Conservation (phyloP, 1,140 invertebrate species). For the Eumaeus atala region DNA sequence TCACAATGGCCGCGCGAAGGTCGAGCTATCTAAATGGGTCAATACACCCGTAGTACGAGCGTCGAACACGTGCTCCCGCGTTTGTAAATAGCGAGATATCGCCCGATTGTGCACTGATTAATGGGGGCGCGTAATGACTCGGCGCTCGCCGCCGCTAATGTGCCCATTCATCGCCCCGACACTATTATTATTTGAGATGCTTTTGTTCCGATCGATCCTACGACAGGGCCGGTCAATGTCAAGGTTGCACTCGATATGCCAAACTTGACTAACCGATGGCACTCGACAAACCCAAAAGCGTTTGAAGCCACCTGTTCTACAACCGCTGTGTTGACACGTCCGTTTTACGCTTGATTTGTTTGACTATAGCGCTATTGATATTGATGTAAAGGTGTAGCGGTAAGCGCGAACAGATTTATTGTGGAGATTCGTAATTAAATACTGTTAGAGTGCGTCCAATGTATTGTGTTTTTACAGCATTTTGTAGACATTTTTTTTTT, state of each 20-base stretch:
- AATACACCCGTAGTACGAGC: slow-evolving; percentile 71
- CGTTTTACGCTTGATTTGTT: too few relatives aligned
- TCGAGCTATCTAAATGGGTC: slow-evolving; percentile 74
- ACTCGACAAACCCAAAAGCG: too few relatives aligned
- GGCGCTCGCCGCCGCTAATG: slow-evolving; percentile 54
- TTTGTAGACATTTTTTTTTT: too few relatives aligned
- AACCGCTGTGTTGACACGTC: too few relatives aligned
- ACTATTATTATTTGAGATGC: slow-evolving; percentile 70
- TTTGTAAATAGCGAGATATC: slow-evolving; percentile 73
- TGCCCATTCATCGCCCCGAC: slow-evolving; percentile 65
- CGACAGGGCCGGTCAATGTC: slow-evolving; percentile 61
- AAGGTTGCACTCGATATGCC: slow-evolving; percentile 60
- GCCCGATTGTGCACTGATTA: slow-evolving; percentile 73
- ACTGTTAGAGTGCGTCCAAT: too few relatives aligned
- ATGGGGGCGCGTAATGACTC: slow-evolving; percentile 69
- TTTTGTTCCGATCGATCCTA: slow-evolving; percentile 63
- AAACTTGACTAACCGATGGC: background rate
- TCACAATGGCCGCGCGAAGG: slow-evolving; percentile 72
- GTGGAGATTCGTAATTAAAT: too few relatives aligned
- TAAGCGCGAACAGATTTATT: too few relatives aligned
- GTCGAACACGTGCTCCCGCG: slow-evolving; percentile 68
- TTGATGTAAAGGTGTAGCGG: too few relatives aligned
- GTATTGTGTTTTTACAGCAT: too few relatives aligned
- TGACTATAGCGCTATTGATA: too few relatives aligned
- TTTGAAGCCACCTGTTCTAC: too few relatives aligned